Percentiles rank a stretch among this genome's conserved stretches.
These are phyloP conservation scores for Eptatretus atami DNA, from an alignment of 2,797 vertebrate species.

Conservation along the genomic window DNA sequence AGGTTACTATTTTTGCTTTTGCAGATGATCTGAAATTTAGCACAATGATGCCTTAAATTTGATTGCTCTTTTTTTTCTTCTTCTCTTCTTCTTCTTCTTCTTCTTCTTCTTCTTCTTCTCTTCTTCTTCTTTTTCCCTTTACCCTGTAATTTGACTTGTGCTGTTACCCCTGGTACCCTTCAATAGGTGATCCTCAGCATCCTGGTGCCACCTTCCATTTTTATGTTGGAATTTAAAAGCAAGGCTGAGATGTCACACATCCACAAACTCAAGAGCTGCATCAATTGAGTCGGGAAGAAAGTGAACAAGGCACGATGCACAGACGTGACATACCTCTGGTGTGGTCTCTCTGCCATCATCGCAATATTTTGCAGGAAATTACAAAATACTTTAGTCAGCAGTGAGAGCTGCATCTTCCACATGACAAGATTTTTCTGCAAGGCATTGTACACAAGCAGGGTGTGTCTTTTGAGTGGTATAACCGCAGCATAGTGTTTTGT, in stretches of 20 bases:
- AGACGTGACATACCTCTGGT: constrained; percentile 81
- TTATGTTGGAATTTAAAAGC: constrained; percentile 77
- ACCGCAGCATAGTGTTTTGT: too few species aligned
- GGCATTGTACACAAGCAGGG: too few species aligned
- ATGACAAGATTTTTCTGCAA: too few species aligned
- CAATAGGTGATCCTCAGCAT: constrained; percentile 57
- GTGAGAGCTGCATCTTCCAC: too few species aligned
- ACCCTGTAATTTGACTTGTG: not conserved
- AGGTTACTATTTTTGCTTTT: too few species aligned
- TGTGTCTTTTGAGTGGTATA: too few species aligned
- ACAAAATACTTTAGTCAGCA: too few species aligned
- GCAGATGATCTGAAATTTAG: too few species aligned
- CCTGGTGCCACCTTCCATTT: constrained; percentile 48
- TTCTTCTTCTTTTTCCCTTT: not conserved
- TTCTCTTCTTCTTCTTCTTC: too few species aligned
- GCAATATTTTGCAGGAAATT: too few species aligned
- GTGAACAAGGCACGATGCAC: constrained; percentile 15
- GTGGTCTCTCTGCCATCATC: constrained; percentile 1
- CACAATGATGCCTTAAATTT: too few species aligned
- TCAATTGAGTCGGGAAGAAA: constrained; percentile 26
- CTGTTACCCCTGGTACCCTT: constrained; percentile 9
- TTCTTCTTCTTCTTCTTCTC: too few species aligned
- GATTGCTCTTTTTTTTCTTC: not conserved
- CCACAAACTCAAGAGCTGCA: constrained; percentile 41
- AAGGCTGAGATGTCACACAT: constrained; percentile 92